These are phyloP conservation scores for Nomada fabriciana DNA, from an alignment of 2,888 invertebrate species.

Conservation along the genomic window DNA sequence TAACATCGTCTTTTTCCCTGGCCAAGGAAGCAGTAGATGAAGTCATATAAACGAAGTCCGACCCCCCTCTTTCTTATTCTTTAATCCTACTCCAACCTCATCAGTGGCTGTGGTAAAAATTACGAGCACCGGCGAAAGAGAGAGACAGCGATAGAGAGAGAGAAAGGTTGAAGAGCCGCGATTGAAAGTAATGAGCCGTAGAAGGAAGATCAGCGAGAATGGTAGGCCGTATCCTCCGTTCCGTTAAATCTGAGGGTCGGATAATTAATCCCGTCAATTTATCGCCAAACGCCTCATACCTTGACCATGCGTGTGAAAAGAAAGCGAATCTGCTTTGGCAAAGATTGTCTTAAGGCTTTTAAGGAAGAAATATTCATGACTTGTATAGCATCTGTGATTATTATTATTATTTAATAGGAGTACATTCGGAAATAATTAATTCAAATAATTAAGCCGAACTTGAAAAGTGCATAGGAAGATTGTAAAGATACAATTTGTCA, in stretches of 20 bases:
- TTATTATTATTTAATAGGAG: too few relatives aligned
- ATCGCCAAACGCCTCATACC: slow-evolving; percentile 49
- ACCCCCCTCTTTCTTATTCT: slow-evolving; percentile 80
- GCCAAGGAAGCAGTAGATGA: slow-evolving; percentile 72
- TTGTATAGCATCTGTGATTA: background rate
- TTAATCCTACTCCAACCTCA: slow-evolving; percentile 79
- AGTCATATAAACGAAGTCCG: slow-evolving; percentile 82
- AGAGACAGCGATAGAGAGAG: slow-evolving; percentile 16
- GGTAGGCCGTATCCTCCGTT: slow-evolving; percentile 55
- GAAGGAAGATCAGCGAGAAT: slow-evolving; percentile 71
- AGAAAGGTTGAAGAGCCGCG: slow-evolving; percentile 66
- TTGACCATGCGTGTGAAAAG: slow-evolving; percentile 46
- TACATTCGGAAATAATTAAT: too few relatives aligned
- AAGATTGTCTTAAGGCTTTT: background rate
- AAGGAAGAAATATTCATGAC: background rate
- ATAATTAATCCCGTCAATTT: slow-evolving; percentile 76
- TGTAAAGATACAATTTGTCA: too few relatives aligned
- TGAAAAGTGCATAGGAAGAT: too few relatives aligned
- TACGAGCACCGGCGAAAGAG: slow-evolving; percentile 61
- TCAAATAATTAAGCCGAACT: too few relatives aligned
- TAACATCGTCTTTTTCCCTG: slow-evolving; percentile 46
- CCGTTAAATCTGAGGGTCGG: slow-evolving; percentile 64
- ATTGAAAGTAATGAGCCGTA: slow-evolving; percentile 83
- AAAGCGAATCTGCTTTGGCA: slow-evolving; percentile 4
- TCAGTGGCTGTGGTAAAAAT: slow-evolving; percentile 77